Conservation (phyloP, 2,888 invertebrate genomes). For the Eristalis pertinax region DNA sequence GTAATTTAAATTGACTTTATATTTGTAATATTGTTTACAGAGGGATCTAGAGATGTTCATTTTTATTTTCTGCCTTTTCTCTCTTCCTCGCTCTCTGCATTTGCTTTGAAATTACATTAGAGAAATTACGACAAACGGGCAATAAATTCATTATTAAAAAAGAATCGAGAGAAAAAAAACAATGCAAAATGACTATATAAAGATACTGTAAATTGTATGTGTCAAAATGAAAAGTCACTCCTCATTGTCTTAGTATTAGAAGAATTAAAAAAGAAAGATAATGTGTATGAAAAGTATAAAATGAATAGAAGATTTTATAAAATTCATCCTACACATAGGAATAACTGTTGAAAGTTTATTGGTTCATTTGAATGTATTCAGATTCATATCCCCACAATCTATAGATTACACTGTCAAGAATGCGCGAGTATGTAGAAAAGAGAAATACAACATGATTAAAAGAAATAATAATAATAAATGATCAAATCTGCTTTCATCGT, state of each 20-base stretch:
- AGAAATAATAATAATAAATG: slow-evolving; percentile 1
- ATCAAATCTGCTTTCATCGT: slow-evolving; percentile 42
- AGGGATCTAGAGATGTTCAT: background rate
- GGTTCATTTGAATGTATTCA: slow-evolving; percentile 63
- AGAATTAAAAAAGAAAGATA: background rate
- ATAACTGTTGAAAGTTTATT: slow-evolving; percentile 67
- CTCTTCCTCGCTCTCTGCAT: background rate
- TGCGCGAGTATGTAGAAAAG: slow-evolving; percentile 16
- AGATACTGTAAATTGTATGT: background rate
- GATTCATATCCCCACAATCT: slow-evolving; percentile 40
- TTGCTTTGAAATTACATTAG: slow-evolving; percentile 30
- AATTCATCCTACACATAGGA: slow-evolving; percentile 51
- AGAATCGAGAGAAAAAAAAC: background rate
- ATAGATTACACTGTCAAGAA: slow-evolving; percentile 24
- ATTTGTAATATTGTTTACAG: slow-evolving; percentile 4
- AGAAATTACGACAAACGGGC: slow-evolving; percentile 33
- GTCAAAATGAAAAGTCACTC: slow-evolving; percentile 12
- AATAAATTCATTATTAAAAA: slow-evolving; percentile 13
- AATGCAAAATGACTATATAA: slow-evolving; percentile 7
- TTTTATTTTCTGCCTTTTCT: background rate
- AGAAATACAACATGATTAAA: slow-evolving; percentile 24
- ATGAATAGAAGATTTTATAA: slow-evolving; percentile 10
- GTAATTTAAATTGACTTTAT: background rate
- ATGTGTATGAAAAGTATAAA: no score
- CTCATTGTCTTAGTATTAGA: slow-evolving; percentile 32